These are phyloP conservation scores for Siniperca chuatsi DNA, from an alignment of 2,113 vertebrate species.

Conservation along the genomic window DNA sequence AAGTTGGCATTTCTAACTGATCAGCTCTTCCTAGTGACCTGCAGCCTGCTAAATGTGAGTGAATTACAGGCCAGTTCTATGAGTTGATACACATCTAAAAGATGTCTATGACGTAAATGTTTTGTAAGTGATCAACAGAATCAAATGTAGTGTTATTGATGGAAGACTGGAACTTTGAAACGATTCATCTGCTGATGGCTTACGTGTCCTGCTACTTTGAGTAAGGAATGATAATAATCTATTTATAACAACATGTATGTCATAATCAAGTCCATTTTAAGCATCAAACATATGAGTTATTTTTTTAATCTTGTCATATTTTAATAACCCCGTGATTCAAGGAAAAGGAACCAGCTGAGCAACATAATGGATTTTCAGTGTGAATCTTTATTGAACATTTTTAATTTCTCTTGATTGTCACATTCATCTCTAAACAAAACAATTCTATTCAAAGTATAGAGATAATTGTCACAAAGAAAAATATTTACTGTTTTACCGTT, in stretches of 20 bases:
- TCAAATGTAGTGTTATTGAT: no score
- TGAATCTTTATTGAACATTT: slow-evolving; percentile 19
- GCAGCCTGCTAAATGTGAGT: neutral
- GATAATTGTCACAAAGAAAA: slow-evolving; percentile 20
- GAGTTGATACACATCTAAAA: neutral
- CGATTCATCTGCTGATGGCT: neutral
- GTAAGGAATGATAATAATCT: neutral
- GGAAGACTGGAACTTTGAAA: no score
- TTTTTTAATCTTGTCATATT: neutral
- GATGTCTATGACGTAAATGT: neutral
- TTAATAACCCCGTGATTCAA: neutral
- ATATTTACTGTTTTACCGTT: neutral
- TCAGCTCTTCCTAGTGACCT: neutral
- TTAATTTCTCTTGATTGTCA: neutral
- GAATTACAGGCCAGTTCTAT: neutral
- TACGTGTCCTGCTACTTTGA: neutral
- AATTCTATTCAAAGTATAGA: neutral
- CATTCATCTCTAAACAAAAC: neutral
- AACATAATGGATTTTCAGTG: neutral
- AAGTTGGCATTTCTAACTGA: neutral
- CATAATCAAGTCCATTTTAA: neutral
- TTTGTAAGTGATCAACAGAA: neutral
- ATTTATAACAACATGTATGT: neutral
- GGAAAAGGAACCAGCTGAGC: neutral
- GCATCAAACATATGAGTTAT: neutral